Conservation (phyloP, 2,113 vertebrate species). For the Gorsachius goisagi region DNA sequence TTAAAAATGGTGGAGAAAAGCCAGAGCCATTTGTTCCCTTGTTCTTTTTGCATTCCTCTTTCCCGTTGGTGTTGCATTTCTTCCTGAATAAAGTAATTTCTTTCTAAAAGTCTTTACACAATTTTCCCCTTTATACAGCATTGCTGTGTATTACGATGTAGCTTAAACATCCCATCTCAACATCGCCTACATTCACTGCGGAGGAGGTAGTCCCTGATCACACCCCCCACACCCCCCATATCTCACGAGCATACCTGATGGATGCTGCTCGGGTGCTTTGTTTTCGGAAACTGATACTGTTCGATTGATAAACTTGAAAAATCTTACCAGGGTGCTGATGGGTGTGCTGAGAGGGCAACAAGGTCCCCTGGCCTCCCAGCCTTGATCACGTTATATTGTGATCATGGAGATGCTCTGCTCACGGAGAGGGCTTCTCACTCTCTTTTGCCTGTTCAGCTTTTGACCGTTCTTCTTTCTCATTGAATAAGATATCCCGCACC, state of each 20-base stretch:
- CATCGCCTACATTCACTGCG: fast-evolving
- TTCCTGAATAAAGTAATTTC: not conserved
- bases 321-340: not conserved
- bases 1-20: not conserved
- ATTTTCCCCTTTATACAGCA: not conserved
- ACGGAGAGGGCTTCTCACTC: not conserved
- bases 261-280: not conserved
- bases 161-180: not conserved
- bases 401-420: not conserved
- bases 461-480: not conserved
- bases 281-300: not conserved
- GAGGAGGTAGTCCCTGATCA: not conserved
- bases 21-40: not conserved
- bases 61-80: not conserved
- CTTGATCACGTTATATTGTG: fast-evolving
- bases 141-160: not conserved
- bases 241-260: not conserved
- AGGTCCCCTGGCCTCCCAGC: not conserved
- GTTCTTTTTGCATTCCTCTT: not conserved
- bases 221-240: not conserved
- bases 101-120: not conserved
- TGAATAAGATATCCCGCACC: not conserved
- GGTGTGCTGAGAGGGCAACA: not conserved
- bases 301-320: not conserved
- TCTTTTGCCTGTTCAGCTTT: not conserved